phyloP scores from a whole-genome alignment of 1,140 invertebrate species.

The Drosophila carrolli region DNA sequence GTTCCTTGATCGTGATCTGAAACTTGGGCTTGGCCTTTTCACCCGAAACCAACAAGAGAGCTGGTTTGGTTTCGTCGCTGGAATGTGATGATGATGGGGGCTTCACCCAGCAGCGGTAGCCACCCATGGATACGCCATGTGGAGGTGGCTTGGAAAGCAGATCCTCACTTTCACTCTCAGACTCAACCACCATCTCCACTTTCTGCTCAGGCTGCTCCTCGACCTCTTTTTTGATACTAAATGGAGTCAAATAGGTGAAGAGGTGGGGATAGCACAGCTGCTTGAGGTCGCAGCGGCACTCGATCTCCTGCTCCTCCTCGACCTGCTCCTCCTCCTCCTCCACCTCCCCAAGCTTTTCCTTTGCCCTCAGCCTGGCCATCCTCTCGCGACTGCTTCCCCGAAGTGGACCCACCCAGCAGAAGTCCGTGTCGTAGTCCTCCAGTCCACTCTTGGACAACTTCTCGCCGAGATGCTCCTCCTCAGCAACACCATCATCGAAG shows the following conservation, averaged over 20 bases:
- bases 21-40: not conserved
- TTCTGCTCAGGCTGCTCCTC: not conserved
- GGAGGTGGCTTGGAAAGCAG: conserved; percentile 29
- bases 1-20: conserved; percentile 34
- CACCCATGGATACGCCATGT: conserved; percentile 31
- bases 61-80: not conserved
- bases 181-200: not conserved
- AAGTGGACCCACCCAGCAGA: conserved; percentile 60
- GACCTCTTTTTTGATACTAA: conserved; percentile 2
- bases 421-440: conserved; percentile 66
- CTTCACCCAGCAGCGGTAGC: conserved; percentile 57
- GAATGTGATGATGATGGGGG: not conserved
- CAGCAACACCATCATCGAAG: conserved; percentile 12
- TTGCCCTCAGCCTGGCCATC: not conserved
- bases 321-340: conserved; percentile 8
- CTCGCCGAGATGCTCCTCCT: conserved; percentile 53
- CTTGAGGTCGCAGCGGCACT: conserved; percentile 39
- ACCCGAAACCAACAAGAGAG: not conserved
- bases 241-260: conserved; percentile 56
- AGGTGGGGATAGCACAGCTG: conserved; percentile 40
- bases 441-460: conserved; percentile 38
- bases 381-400: conserved; percentile 19
- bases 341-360: not conserved
- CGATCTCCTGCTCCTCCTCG: conserved; percentile 1
- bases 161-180: conserved; percentile 1